Evolutionary conservation across 2,113 vertebrate genomes (phyloP).

Genomic region (Tilapia sparmanii): DNA sequence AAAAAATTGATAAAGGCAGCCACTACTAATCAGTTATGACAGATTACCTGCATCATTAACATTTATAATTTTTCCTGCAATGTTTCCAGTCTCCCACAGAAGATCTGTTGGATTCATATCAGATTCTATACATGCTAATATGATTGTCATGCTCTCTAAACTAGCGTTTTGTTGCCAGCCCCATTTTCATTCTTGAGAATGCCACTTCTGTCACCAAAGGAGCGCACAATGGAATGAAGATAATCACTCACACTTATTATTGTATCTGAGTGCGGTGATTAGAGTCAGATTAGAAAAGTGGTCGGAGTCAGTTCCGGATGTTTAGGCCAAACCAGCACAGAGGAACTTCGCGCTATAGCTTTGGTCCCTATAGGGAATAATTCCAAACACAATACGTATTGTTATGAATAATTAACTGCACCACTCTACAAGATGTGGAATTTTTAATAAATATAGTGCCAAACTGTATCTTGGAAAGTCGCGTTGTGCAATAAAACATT

Average conservation of each 20-base stretch:
- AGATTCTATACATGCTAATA: constrained; percentile 1
- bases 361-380: neutral
- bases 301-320: neutral
- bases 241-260: constrained; percentile 39
- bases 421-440: neutral
- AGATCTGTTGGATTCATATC: constrained; percentile 11
- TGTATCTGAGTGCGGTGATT: constrained; percentile 26
- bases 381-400: constrained; percentile 20
- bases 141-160: constrained; percentile 16
- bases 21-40: constrained; percentile 9
- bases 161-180: neutral
- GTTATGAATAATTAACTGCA: constrained; percentile 34
- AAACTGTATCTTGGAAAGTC: neutral
- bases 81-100: constrained; percentile 9
- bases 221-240: constrained; percentile 7
- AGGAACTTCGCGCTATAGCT: neutral
- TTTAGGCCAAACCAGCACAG: neutral
- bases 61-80: neutral
- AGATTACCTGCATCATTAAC: constrained; percentile 26
- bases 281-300: constrained; percentile 30
- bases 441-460: neutral
- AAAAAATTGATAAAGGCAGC: constrained; percentile 6
- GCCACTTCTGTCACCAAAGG: constrained; percentile 9
- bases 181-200: constrained; percentile 16
- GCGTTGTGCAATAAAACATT: constrained; percentile 7